A percentile compares a stretch with the other conserved stretches of the same genome.
phyloP scores from a whole-genome alignment of 30 jellyfish, hydroid and myxozoan genomes.

The Pelagia noctiluca region DNA sequence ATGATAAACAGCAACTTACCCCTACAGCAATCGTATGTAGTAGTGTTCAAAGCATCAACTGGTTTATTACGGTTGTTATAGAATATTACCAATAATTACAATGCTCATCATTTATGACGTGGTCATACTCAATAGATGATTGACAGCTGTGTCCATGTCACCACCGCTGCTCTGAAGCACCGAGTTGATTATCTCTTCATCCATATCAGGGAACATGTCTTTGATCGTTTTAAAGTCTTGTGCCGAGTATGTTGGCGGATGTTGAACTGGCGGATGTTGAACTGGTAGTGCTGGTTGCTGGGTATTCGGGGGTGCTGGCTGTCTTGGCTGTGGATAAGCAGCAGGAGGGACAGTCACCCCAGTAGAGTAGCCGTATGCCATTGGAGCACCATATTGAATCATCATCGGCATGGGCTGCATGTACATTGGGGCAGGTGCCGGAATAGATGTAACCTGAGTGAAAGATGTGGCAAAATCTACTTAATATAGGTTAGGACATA shows the following conservation, averaged over 20 bases:
- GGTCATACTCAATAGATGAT: slow-evolving; percentile 82
- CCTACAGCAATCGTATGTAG: too few relatives aligned
- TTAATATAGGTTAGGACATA: background rate
- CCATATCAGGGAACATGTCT: slow-evolving; percentile 96
- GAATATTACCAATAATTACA: too few relatives aligned
- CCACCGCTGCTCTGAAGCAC: slow-evolving; percentile 82
- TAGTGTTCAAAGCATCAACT: too few relatives aligned
- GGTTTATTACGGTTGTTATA: too few relatives aligned
- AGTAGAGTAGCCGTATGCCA: slow-evolving; percentile 61
- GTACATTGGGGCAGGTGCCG: slow-evolving; percentile 61
- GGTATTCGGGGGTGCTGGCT: slow-evolving; percentile 13
- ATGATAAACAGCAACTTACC: too few relatives aligned
- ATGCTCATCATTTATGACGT: slow-evolving; percentile 23
- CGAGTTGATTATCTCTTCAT: slow-evolving; percentile 84
- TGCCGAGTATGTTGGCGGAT: slow-evolving; percentile 42
- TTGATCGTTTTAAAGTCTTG: slow-evolving; percentile 77
- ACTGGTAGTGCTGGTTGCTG: slow-evolving; percentile 58
- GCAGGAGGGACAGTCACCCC: slow-evolving; percentile 57
- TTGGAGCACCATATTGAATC: slow-evolving; percentile 53
- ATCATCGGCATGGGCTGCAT: slow-evolving; percentile 68
- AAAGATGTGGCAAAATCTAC: background rate
- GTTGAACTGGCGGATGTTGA: slow-evolving; percentile 31
- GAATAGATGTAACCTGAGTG: slow-evolving; percentile 42
- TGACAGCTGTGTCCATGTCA: slow-evolving; percentile 84
- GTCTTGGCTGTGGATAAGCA: slow-evolving; percentile 20